A percentile compares a stretch with the other conserved stretches of the same genome.
These are phyloP conservation scores for Dendrophyllia cribrosa DNA, from an alignment of 64 coral and sea anemone genomes.

Conservation along the genomic window DNA sequence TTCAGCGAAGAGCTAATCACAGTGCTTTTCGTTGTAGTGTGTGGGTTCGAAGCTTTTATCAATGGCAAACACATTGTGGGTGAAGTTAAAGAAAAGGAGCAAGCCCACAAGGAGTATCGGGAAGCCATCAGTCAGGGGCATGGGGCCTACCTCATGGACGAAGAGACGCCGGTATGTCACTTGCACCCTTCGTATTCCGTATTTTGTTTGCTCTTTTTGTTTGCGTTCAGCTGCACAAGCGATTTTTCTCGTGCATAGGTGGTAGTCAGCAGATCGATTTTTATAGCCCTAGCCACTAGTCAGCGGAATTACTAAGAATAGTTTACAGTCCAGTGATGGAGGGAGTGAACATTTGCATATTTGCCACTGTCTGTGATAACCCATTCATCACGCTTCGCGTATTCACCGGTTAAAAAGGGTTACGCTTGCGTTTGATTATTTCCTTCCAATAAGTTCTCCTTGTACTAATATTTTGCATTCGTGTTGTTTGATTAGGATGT, in stretches of 20 bases:
- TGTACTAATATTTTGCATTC: background rate
- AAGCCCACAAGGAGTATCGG: slow-evolving; percentile 95
- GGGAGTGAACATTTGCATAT: too few species aligned
- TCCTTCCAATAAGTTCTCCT: too few species aligned
- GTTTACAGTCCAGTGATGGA: too few species aligned
- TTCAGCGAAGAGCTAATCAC: background rate
- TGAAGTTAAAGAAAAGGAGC: slow-evolving; percentile 99
- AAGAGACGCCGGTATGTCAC: slow-evolving; percentile 90
- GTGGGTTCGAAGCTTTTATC: slow-evolving; percentile 98
- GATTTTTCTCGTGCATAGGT: background rate
- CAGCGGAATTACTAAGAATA: too few species aligned
- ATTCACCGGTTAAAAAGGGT: too few species aligned
- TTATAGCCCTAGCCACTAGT: too few species aligned
- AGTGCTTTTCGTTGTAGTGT: slow-evolving; percentile 55
- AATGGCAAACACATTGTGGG: slow-evolving; percentile 98
- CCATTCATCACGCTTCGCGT: too few species aligned
- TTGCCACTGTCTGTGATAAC: too few species aligned
- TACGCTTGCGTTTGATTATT: too few species aligned
- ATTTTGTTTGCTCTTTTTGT: background rate
- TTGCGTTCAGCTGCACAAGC: too few species aligned
- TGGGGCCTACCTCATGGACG: slow-evolving; percentile 99
- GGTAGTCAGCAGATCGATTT: too few species aligned
- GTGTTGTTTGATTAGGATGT: slow-evolving; percentile 72
- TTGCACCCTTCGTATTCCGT: background rate
- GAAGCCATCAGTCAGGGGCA: slow-evolving; percentile 98